These are phyloP conservation scores for Rhinichthys osculus DNA, from an alignment of 2,797 vertebrate genomes.

Conservation along the genomic window DNA sequence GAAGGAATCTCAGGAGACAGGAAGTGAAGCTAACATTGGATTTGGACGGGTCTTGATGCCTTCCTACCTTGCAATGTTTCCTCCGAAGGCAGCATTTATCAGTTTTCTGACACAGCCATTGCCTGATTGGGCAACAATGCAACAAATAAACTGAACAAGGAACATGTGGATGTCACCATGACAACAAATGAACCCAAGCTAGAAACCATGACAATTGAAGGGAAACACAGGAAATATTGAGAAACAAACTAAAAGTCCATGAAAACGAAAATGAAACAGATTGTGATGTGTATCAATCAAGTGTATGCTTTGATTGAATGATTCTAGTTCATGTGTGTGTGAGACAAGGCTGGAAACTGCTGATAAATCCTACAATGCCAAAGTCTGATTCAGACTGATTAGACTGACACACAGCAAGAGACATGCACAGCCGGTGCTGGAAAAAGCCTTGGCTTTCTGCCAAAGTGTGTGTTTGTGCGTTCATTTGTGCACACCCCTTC, in stretches of 20 bases:
- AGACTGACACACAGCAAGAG: constrained; percentile 23
- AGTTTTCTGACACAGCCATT: neutral
- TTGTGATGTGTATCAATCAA: no score
- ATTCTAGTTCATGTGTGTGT: neutral
- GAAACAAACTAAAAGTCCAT: neutral
- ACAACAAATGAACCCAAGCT: neutral
- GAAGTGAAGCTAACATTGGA: no score
- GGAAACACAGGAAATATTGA: neutral
- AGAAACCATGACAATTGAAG: neutral
- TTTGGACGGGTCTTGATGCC: no score
- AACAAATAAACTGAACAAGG: neutral
- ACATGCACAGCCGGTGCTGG: constrained; percentile 27
- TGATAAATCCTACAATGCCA: constrained; percentile 13
- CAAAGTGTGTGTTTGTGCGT: constrained; percentile 30
- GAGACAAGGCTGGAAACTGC: constrained; percentile 18
- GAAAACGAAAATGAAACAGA: neutral
- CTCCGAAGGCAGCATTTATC: no score
- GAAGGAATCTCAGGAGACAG: no score
- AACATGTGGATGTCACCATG: neutral
- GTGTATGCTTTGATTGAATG: neutral
- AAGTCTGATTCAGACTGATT: constrained; percentile 36
- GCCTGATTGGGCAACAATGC: neutral
- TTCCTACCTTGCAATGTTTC: no score
- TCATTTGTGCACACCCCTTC: constrained; percentile 13
- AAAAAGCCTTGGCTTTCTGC: constrained; percentile 36